Percentiles rank a stretch among this genome's conserved stretches.
Conservation (phyloP, 2,888 invertebrate species). For the Hydriomena furcata region DNA sequence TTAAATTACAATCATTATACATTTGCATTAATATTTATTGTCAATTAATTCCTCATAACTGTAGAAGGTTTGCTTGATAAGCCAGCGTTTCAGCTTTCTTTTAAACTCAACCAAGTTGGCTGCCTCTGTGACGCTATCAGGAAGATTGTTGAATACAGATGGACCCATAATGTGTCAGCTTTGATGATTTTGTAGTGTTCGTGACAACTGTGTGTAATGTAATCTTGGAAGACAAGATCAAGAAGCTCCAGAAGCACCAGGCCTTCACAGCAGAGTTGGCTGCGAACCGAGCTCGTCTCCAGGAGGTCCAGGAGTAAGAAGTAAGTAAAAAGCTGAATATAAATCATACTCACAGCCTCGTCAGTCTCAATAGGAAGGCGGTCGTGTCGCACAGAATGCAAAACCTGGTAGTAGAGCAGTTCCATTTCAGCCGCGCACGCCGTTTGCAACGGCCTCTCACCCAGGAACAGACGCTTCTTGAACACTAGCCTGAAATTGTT, state of each 20-base stretch:
- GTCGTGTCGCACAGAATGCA: slow-evolving; percentile 95
- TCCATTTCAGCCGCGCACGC: slow-evolving; percentile 94
- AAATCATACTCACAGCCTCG: slow-evolving; percentile 90
- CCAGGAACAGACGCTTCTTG: slow-evolving; percentile 77
- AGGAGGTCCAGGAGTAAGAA: slow-evolving; percentile 89
- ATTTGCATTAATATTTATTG: no score
- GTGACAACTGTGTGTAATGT: no score
- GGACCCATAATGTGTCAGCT: no score
- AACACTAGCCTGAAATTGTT: slow-evolving; percentile 59
- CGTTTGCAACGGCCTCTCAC: slow-evolving; percentile 72
- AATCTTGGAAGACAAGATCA: slow-evolving; percentile 97
- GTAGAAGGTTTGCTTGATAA: no score
- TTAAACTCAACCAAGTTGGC: no score
- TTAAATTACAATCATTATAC: no score
- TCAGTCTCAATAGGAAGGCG: slow-evolving; percentile 96
- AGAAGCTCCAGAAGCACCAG: slow-evolving; percentile 96
- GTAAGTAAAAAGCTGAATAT: no score
- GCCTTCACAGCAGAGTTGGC: slow-evolving; percentile 96
- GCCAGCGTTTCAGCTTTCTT: no score
- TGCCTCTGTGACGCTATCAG: no score
- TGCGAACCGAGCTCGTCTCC: slow-evolving; percentile 93
- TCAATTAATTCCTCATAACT: no score
- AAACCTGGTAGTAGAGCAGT: slow-evolving; percentile 95
- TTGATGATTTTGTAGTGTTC: no score
- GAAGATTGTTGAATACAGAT: no score